phyloP scores from a whole-genome alignment of 1,140 invertebrate genomes.

The Drosophila pseudoobscura region DNA sequence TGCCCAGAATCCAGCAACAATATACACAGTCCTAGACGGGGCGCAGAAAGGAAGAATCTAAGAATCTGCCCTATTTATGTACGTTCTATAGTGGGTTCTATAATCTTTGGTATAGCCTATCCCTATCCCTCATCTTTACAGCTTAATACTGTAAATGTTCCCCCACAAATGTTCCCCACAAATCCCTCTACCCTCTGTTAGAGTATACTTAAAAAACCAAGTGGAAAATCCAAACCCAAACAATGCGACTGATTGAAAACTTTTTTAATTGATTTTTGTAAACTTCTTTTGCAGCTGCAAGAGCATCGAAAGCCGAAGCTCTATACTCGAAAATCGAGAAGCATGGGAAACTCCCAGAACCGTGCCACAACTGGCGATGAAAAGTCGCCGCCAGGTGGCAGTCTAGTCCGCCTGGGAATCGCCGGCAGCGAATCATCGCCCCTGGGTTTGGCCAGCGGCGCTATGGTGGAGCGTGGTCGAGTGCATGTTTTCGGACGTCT shows the following conservation, averaged over 20 bases:
- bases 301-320: conserved; percentile 6
- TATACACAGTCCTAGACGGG: too few relatives aligned
- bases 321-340: background rate
- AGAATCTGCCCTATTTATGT: too few relatives aligned
- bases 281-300: conserved; percentile 57
- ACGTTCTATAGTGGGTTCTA: too few relatives aligned
- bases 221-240: conserved; percentile 53
- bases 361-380: conserved; percentile 45
- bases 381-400: conserved; percentile 59
- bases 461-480: conserved; percentile 39
- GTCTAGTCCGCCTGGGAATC: conserved; percentile 36
- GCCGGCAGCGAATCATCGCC: background rate
- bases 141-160: too few relatives aligned
- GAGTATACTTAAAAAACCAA: conserved; percentile 19
- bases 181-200: background rate
- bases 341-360: conserved; percentile 67
- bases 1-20: too few relatives aligned
- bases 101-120: too few relatives aligned
- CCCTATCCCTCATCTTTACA: too few relatives aligned
- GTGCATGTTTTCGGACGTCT: conserved; percentile 66
- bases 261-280: conserved; percentile 82
- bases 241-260: conserved; percentile 81
- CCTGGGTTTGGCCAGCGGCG: conserved; percentile 13
- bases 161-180: too few relatives aligned
- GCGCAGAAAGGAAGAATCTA: too few relatives aligned